Conservation (phyloP, 2,888 invertebrate genomes). For the Barypeithes pellucidus region DNA sequence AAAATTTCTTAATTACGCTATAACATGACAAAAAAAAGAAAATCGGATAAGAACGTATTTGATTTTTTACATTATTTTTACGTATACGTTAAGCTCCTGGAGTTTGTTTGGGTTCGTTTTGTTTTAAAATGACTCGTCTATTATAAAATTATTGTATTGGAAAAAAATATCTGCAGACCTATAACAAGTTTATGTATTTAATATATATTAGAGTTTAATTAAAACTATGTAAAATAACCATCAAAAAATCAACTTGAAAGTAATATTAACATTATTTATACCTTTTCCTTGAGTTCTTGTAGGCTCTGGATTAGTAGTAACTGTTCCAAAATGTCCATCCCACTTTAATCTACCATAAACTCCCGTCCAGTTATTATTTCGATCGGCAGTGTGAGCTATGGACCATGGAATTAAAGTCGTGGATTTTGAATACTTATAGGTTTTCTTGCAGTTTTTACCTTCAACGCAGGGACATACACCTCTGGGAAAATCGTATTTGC, state of each 20-base stretch:
- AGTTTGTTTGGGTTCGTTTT: no score
- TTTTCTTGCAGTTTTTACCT: constrained; percentile 17
- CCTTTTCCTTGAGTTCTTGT: constrained; percentile 73
- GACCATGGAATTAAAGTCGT: constrained; percentile 76
- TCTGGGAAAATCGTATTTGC: constrained; percentile 55
- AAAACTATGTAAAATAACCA: no score
- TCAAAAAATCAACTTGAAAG: not conserved
- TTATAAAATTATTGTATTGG: no score
- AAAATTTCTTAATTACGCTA: no score
- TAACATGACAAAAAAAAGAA: no score
- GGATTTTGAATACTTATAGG: constrained; percentile 61
- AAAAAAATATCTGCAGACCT: no score
- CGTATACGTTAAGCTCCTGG: no score
- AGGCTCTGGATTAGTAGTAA: constrained; percentile 73
- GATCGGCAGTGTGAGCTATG: constrained; percentile 73
- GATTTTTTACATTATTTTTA: no score
- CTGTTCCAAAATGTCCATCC: constrained; percentile 74
- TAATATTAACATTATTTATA: constrained; percentile 16
- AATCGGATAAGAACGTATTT: no score
- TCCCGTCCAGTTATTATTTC: constrained; percentile 74
- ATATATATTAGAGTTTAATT: no score
- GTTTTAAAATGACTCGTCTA: no score
- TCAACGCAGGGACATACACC: constrained; percentile 72
- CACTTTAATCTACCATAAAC: constrained; percentile 73
- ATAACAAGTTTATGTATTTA: no score